A percentile compares a stretch with the other conserved stretches of the same genome.
phyloP scores from a whole-genome alignment of 2,797 vertebrate species.

The Hippopotamyrus pictus region DNA sequence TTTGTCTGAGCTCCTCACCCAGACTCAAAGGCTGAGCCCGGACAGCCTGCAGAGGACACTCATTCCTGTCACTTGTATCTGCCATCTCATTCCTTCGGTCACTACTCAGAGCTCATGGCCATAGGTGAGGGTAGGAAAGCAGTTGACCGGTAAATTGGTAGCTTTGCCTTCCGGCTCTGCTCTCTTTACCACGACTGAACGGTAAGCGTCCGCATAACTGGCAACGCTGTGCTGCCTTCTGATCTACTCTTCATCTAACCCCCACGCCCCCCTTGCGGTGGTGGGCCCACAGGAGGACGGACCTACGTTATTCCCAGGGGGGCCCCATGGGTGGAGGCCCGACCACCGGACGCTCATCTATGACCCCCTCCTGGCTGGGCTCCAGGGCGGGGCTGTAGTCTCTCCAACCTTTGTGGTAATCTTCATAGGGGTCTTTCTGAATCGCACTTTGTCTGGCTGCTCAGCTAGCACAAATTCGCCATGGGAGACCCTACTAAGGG shows the following conservation, averaged over 20 bases:
- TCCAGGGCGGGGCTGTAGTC: background rate
- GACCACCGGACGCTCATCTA: background rate
- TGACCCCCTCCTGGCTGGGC: background rate
- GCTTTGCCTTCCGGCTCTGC: background rate
- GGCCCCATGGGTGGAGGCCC: background rate
- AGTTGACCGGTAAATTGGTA: background rate
- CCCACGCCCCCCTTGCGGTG: background rate
- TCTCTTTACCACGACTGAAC: background rate
- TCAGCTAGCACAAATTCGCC: background rate
- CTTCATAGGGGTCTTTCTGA: background rate
- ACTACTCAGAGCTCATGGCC: background rate
- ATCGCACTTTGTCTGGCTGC: background rate
- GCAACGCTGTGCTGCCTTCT: background rate
- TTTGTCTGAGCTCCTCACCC: background rate
- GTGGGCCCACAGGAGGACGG: background rate
- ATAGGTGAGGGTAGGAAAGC: background rate
- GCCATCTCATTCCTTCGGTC: background rate
- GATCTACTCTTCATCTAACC: background rate
- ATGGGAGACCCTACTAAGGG: background rate
- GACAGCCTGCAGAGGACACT: background rate
- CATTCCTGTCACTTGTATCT: background rate
- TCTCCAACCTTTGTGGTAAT: background rate
- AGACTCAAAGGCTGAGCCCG: background rate
- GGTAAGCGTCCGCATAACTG: background rate
- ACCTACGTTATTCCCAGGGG: background rate